A percentile compares a stretch with the other conserved stretches of the same genome.
Evolutionary conservation across 2,797 vertebrate genomes (phyloP).

Genomic region (Podarcis siculus): DNA sequence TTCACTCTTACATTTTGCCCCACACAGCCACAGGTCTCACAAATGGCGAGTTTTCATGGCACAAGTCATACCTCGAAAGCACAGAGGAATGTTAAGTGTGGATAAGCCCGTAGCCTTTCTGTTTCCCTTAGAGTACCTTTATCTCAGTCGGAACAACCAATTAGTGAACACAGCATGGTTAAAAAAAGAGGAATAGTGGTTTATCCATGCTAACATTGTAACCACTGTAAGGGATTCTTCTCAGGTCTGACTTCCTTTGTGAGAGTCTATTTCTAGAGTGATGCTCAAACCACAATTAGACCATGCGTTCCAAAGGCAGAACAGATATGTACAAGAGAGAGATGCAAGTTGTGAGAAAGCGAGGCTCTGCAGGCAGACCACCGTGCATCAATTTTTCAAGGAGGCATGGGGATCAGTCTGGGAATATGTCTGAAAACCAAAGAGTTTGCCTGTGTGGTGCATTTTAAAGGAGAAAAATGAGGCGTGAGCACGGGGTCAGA

Average conservation of each 20-base stretch:
- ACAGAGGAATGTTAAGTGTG: no score
- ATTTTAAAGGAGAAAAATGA: not conserved
- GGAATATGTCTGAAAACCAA: not conserved
- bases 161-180: not conserved
- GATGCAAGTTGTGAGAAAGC: not conserved
- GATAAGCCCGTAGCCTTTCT: no score
- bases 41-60: no score
- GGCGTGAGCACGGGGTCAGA: no score
- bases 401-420: not conserved
- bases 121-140: not conserved
- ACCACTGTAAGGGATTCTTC: not conserved
- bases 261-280: not conserved
- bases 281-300: conserved; percentile 3
- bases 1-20: no score
- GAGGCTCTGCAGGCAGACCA: not conserved
- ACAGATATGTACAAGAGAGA: not conserved
- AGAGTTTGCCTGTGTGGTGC: not conserved
- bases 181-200: not conserved
- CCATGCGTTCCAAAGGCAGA: not conserved
- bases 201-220: not conserved
- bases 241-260: not conserved
- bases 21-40: no score
- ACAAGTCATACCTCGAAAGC: no score
- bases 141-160: not conserved
- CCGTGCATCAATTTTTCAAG: conserved; percentile 16